Conservation (phyloP, 2,113 vertebrate species). For the Cyphotilapia sp. region DNA sequence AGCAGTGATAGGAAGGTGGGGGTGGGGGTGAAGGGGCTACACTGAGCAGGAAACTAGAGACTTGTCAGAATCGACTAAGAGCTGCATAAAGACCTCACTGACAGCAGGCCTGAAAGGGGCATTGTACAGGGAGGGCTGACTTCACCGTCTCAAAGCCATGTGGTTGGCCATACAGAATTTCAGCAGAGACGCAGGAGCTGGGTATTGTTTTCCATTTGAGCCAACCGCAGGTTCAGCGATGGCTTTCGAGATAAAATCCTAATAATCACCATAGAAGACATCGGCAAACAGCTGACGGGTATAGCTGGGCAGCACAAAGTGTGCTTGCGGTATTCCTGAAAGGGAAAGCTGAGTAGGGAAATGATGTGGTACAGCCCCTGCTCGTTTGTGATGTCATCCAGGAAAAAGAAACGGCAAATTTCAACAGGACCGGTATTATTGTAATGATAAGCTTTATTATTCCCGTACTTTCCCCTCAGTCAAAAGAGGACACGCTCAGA, state of each 20-base stretch:
- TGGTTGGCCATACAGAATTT: conserved; percentile 43
- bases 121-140: conserved; percentile 59
- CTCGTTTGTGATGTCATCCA: conserved; percentile 2
- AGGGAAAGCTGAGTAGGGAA: background rate
- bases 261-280: conserved; percentile 2
- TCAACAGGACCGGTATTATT: conserved; percentile 18
- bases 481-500: background rate
- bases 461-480: conserved; percentile 9
- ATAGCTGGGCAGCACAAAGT: background rate
- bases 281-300: background rate
- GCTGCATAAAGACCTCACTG: conserved; percentile 62
- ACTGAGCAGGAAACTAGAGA: conserved; percentile 45
- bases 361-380: background rate
- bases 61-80: conserved; percentile 15
- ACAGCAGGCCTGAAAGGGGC: conserved; percentile 54
- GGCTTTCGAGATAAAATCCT: background rate
- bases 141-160: conserved; percentile 59
- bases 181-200: conserved; percentile 16
- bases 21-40: background rate
- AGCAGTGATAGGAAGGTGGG: conserved; percentile 72
- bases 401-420: conserved; percentile 3
- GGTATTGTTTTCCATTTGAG: conserved; percentile 28
- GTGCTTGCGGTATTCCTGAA: background rate
- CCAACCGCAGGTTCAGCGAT: background rate
- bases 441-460: conserved; percentile 9